Conservation (phyloP, 2,797 vertebrate genomes). For the Acanthurus tractus region DNA sequence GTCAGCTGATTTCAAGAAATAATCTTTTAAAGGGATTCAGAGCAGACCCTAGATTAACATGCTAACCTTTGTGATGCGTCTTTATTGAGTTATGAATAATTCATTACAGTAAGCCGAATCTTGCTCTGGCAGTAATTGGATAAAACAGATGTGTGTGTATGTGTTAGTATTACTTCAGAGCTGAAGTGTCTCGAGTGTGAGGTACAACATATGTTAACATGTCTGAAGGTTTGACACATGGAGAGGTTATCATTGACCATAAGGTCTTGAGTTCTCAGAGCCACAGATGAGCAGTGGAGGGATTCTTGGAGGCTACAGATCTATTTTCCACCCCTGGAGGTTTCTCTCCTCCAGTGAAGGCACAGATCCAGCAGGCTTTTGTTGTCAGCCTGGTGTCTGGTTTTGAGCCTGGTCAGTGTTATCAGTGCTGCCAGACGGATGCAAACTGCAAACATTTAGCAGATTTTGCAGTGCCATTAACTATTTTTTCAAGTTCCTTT, state of each 20-base stretch:
- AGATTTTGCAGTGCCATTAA: too few species aligned
- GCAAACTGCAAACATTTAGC: background rate
- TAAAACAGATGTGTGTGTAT: conserved; percentile 33
- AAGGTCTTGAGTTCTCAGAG: background rate
- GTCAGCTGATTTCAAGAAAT: conserved; percentile 52
- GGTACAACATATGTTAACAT: background rate
- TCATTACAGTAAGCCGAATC: conserved; percentile 53
- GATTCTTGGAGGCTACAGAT: conserved; percentile 25
- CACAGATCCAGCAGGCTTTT: conserved; percentile 11
- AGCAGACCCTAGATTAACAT: conserved; percentile 50
- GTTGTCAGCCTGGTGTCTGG: conserved; percentile 29
- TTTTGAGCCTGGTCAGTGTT: background rate
- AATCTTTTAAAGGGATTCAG: conserved; percentile 70
- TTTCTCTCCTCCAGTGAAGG: conserved; percentile 26
- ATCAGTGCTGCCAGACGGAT: background rate
- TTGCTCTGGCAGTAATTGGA: conserved; percentile 47
- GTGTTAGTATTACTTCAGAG: conserved; percentile 21
- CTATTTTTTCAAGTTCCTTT: too few species aligned
- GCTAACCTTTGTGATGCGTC: conserved; percentile 57
- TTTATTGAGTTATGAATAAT: conserved; percentile 66
- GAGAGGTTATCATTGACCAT: conserved; percentile 10
- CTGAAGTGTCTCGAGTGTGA: conserved; percentile 17
- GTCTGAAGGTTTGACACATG: background rate
- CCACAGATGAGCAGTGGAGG: conserved; percentile 5
- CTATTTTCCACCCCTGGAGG: conserved; percentile 15